Base-by-base conservation (phyloP, 2,888 invertebrate species). In the Drosophila pegasa region DNA sequence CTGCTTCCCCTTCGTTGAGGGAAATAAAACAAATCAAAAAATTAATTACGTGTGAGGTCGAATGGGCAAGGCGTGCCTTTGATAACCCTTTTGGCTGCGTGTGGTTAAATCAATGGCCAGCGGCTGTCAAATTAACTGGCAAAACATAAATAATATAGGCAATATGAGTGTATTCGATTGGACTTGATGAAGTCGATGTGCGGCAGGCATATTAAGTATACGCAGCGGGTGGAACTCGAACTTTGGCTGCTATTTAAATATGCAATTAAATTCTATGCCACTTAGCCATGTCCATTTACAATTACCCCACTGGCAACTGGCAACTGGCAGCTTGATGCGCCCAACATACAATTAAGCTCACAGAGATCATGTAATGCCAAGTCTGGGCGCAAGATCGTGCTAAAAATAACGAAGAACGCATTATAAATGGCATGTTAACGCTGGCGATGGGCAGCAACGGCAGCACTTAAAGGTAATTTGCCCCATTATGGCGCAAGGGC, bases 321-420 rank as follows among this genome's bases (percentile, higher is more conserved):
- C 33, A 29, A 35, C 37, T 29, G 52, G 48, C 37, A 14, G 25
- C 27, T 3, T 33, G 62, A 40, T 75, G 64, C 25, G 57, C 45
- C 72, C 43, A 78, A 60, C 68, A 51, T 72, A 55, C 70, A 85
- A 87, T 81, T 79, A 85, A 70, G 51, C 37, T 40, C 52, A 47
- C 45, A 59, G 18, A 61, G 71, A 50, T 74, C 72, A 75, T 75
- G 81, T 71, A 72, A 67, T 54, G 51, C 66, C 59, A 71, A 65
- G 61, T 74, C 61, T 57, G 62, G 59, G 45, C 43, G 31, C 40
- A 58, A 71, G 85, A 83, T 88, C 87, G 87, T 88, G 84, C 89
- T 86, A 86, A 81, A 86, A 86, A 86, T 86, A 86, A 84, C 82
- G 69, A 66, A 67, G 78, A 87, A 74, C 72, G 85, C 84, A 88